Base-by-base conservation (phyloP, 2,888 invertebrate species). In the Germaria angustata region DNA sequence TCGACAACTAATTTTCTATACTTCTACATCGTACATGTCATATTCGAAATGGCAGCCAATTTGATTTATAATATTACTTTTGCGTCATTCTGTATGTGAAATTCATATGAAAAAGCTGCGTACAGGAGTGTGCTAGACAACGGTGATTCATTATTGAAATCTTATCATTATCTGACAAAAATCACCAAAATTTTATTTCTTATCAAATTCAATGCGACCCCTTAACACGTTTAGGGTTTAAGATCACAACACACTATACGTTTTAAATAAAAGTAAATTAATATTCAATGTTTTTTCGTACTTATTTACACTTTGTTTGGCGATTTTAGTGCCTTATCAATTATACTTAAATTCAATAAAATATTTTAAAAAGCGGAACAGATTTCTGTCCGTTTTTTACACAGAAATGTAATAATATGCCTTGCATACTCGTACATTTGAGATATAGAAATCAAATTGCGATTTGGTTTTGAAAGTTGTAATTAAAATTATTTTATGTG, bases 401-500 rank as follows among this genome's bases (percentile, higher is more conserved):
- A 32, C 20, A 28, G 11, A 4, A 34, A 7, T 6, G n/a, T 55
- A 17, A 11, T 51, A n/a, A n/a, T n/a, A 9, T 46, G 17, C 20
- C 2, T 71, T 59, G 61, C 32, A 61, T n/a, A n/a, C n/a, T n/a
- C n/a, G n/a, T 17, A 72, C 17, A 59, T 34, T 66, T 66, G 6
- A 24, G 15, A 13, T 51, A 44, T 22, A 71, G 55, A 53, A 57
- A 71, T 55, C 36, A 55, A 69, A 69, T 34, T 55, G 68, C 68
- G 65, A 65, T 72, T 65, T 72, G 28, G 22, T 66, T 69, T 68
- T 69, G 53, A 55, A 78, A 78, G 71, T 65, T 65, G 53, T 79
- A 72, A 79, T 72, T 79, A 79, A 72, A 72, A 57, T 71, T 65
- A 49, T 55, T 69, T 78, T n/a, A 68, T 55, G 24, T 49, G 65